These are phyloP conservation scores for Vireo altiloquus DNA, from an alignment of 2,113 vertebrate genomes.

Conservation along the genomic window DNA sequence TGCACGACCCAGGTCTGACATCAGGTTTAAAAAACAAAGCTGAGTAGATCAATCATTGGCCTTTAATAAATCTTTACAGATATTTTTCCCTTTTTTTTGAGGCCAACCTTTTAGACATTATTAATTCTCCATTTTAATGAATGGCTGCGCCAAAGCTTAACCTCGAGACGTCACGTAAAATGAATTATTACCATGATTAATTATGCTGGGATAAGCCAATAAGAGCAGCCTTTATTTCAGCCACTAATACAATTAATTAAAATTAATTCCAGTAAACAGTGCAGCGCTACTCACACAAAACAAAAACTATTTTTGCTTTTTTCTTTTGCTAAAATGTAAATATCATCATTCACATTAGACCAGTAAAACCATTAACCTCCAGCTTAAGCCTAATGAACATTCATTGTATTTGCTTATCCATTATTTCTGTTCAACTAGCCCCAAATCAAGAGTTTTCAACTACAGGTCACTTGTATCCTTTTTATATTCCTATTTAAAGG, in stretches of 20 bases:
- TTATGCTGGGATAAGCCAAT: constrained; percentile 29
- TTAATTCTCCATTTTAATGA: constrained; percentile 61
- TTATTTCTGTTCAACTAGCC: neutral
- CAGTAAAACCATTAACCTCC: neutral
- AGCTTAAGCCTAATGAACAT: neutral
- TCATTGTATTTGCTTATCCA: neutral
- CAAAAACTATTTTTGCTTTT: neutral
- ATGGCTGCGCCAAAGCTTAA: constrained; percentile 24
- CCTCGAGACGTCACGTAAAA: constrained; percentile 16
- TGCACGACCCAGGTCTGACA: constrained; percentile 2
- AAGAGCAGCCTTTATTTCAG: constrained; percentile 29
- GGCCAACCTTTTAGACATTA: constrained; percentile 26
- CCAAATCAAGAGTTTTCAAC: constrained; percentile 17
- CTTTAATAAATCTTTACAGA: constrained; percentile 43
- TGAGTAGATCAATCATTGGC: constrained; percentile 5
- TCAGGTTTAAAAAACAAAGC: constrained; percentile 31
- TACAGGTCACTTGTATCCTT: neutral
- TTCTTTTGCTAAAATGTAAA: neutral
- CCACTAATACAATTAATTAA: constrained; percentile 32
- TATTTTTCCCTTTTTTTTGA: neutral
- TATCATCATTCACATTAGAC: neutral
- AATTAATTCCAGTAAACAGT: constrained; percentile 22
- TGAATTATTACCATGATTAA: constrained; percentile 58
- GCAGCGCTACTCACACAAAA: neutral
- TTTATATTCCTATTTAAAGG: neutral